These are phyloP conservation scores for Xenopus laevis DNA, from an alignment of 2,113 vertebrate species.

Conservation along the genomic window DNA sequence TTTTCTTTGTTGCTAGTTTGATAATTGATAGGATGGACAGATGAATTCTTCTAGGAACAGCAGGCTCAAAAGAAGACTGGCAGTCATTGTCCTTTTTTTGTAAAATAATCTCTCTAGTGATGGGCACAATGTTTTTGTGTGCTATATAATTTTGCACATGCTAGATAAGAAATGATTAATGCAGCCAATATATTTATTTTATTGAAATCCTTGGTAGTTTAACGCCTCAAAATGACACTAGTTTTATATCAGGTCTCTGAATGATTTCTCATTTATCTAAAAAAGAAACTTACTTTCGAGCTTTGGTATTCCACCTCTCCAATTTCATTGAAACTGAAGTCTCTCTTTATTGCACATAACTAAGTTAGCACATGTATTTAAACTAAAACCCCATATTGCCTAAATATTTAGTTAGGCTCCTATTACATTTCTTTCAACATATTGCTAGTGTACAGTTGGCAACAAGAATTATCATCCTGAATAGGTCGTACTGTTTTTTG, in stretches of 20 bases:
- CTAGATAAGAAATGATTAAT: conserved; percentile 44
- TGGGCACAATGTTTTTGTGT: conserved; percentile 25
- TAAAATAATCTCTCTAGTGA: conserved; percentile 28
- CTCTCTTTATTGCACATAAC: too few species aligned
- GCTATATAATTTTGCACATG: conserved; percentile 41
- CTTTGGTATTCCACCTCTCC: too few species aligned
- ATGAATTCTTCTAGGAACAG: conserved; percentile 38
- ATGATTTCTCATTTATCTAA: not conserved
- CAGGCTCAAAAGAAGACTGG: conserved; percentile 38
- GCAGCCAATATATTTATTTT: conserved; percentile 30
- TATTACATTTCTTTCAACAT: too few species aligned
- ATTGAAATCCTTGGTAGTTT: conserved; percentile 2
- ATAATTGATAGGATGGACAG: conserved; percentile 46
- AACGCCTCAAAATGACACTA: conserved; percentile 12
- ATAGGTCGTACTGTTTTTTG: too few species aligned
- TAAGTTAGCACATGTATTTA: too few species aligned
- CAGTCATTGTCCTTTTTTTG: conserved; percentile 38
- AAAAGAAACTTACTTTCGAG: too few species aligned
- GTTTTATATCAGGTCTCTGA: conserved; percentile 21
- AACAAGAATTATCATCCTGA: too few species aligned
- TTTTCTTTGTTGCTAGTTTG: conserved; percentile 37
- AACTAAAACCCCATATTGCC: too few species aligned
- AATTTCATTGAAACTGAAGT: too few species aligned
- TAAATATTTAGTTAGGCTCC: too few species aligned
- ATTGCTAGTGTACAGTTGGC: too few species aligned